phyloP scores from a whole-genome alignment of 2,888 invertebrate species.

The Flexamia atlantica region DNA sequence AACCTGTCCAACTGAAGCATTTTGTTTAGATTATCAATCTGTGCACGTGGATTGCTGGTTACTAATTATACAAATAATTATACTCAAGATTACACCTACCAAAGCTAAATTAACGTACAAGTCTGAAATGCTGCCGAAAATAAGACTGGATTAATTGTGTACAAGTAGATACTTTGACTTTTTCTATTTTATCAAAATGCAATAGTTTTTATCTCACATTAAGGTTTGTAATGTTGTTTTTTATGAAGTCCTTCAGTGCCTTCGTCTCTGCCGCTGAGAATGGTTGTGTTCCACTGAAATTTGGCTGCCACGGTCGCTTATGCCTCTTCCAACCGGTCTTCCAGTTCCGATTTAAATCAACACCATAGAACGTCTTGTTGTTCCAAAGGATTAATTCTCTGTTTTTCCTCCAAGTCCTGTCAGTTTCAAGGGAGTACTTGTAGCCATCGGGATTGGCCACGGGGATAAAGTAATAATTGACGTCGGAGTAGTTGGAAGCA shows the following conservation, averaged over 20 bases:
- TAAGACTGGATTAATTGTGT: too few relatives aligned
- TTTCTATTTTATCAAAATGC: too few relatives aligned
- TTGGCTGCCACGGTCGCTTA: slow-evolving; percentile 76
- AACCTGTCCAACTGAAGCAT: too few relatives aligned
- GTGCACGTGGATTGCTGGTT: too few relatives aligned
- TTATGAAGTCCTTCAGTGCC: slow-evolving; percentile 75
- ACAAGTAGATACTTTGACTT: too few relatives aligned
- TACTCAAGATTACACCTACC: too few relatives aligned
- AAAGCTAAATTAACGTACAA: too few relatives aligned
- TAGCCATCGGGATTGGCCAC: slow-evolving; percentile 87
- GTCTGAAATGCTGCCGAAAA: too few relatives aligned
- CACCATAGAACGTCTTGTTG: slow-evolving; percentile 83
- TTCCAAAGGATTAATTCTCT: slow-evolving; percentile 73
- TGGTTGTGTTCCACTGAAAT: slow-evolving; percentile 77
- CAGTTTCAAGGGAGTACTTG: slow-evolving; percentile 87
- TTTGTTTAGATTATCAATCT: too few relatives aligned
- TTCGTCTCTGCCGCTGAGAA: slow-evolving; percentile 79
- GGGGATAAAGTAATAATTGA: slow-evolving; percentile 75
- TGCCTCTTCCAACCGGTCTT: slow-evolving; percentile 76
- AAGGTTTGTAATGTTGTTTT: slow-evolving; percentile 65
- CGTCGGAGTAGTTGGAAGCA: slow-evolving; percentile 83
- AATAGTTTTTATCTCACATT: slow-evolving; percentile 34
- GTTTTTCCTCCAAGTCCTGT: slow-evolving; percentile 80
- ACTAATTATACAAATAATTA: too few relatives aligned
- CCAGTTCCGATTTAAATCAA: slow-evolving; percentile 92